phyloP scores from a whole-genome alignment of 1,140 invertebrate species.

The Orchestia grillus region DNA sequence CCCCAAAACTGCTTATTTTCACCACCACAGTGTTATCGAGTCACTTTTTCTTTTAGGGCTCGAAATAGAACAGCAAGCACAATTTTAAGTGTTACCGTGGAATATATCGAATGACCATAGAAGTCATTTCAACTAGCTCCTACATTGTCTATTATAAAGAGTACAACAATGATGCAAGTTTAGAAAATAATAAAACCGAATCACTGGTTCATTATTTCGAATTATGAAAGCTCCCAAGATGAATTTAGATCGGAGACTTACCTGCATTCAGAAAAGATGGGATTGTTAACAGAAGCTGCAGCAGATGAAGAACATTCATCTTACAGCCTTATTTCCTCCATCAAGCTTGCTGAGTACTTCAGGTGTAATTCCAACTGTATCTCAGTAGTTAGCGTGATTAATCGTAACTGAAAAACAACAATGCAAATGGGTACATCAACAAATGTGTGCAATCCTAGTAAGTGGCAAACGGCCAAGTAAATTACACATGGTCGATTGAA shows the following conservation, averaged over 20 bases:
- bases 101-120: no score
- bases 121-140: no score
- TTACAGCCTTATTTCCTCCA: background rate
- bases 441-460: background rate
- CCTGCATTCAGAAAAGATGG: background rate
- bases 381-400: background rate
- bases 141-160: no score
- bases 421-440: background rate
- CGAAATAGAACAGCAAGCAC: no score
- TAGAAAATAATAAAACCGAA: no score
- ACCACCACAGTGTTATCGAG: no score
- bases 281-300: background rate
- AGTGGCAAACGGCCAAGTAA: background rate
- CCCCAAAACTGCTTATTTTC: no score
- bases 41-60: no score
- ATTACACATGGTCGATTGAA: background rate
- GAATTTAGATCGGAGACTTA: background rate
- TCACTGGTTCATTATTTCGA: no score
- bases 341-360: background rate
- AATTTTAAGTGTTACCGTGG: no score
- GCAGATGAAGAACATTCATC: background rate
- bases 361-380: background rate
- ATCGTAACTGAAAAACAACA: background rate
- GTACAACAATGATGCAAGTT: no score
- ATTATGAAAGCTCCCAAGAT: no score